Base-by-base conservation (phyloP, 2,113 vertebrate genomes). In the Nanorana parkeri region DNA sequence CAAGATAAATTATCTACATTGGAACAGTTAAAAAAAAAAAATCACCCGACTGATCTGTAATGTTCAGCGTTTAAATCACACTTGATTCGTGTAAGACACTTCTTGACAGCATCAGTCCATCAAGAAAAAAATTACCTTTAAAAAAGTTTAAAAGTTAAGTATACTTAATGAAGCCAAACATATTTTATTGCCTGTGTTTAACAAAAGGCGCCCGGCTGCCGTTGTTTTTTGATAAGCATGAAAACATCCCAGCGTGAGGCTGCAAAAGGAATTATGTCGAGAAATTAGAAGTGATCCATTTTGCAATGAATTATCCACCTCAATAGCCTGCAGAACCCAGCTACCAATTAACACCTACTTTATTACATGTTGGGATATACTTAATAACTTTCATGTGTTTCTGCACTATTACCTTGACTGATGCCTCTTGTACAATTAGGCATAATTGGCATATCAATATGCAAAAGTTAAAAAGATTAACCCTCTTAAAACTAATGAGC, bases 401-500 rank as follows among this genome's bases (percentile, higher is more conserved):
- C 96, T 97, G 96, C 96, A 95, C 96, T 96, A 96, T 98, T 97
- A 97, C 96, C 96, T 96, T 98, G 97, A 98, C 94, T 95, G 95
- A 97, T 96, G 96, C 94, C 95, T 95, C 91, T 95, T 95, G 95
- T 93, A 94, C 96, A 93, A 96, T 97, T 95, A 97, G 92, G 95
- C 94, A 95, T 97, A 97, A 98, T 97, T 97, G 95, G 95, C 96
- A 97, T 96, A 96, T 98, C 95, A 97, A 96, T 96, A 98, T 98
- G 96, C 96, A 97, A 95, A 96, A 96, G 95, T 95, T 96, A 97
- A 97, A 98, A 96, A 95, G 95, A 97, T 98, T 97, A 98, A 97
- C 96, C 95, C 95, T 96, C 96, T 96, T 96, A 96, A 95, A 96
- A 97, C 95, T 96, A 97, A 97, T 96, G 96, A 97, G 96, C 94